Conservation (phyloP, 2,113 vertebrate genomes). For the Argyrosomus japonicus region DNA sequence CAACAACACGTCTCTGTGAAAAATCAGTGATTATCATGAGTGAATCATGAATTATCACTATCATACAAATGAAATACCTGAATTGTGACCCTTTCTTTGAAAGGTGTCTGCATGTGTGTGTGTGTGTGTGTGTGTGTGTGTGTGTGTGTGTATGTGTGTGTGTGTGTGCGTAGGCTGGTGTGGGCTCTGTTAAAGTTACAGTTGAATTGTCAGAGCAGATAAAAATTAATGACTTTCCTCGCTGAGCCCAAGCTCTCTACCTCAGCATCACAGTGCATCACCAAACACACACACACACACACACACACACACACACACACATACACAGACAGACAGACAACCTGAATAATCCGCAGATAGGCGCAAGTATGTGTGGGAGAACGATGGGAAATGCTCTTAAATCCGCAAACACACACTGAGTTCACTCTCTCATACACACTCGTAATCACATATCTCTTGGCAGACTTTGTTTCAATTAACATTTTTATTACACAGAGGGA, state of each 20-base stretch:
- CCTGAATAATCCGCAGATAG: conserved; percentile 34
- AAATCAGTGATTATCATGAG: not conserved
- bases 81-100: conserved; percentile 10
- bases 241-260: conserved; percentile 61
- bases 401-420: conserved; percentile 33
- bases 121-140: not conserved
- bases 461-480: conserved; percentile 81
- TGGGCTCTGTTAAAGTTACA: conserved; percentile 75
- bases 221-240: conserved; percentile 82
- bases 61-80: not conserved
- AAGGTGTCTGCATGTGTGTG: not conserved
- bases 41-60: not conserved
- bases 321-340: conserved; percentile 19
- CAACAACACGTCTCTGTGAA: not conserved
- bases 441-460: conserved; percentile 56
- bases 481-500: conserved; percentile 75
- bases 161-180: conserved; percentile 12
- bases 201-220: conserved; percentile 78
- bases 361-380: conserved; percentile 39
- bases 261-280: conserved; percentile 36
- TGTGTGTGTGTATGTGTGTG: conserved; percentile 7
- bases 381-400: conserved; percentile 46
- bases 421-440: conserved; percentile 37
- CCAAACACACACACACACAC: conserved; percentile 24
- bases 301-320: conserved; percentile 1